Evolutionary conservation across 2,797 vertebrate genomes (phyloP).

Genomic region (Catamblyrhynchus diadema): DNA sequence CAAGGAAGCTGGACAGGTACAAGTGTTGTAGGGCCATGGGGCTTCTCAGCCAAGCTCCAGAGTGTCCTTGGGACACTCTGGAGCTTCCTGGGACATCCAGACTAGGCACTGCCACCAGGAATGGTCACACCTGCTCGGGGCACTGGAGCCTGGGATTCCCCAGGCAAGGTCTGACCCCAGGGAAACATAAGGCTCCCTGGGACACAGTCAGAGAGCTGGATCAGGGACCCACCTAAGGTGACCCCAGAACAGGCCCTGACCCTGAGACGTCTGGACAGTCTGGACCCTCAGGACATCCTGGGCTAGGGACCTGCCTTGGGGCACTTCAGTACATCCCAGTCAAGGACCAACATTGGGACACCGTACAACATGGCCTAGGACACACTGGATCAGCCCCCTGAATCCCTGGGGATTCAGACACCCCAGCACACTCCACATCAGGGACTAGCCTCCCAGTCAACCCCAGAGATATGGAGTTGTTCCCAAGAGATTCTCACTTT

Average conservation of each 20-base stretch:
- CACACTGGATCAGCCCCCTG: neutral
- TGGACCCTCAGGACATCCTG: neutral
- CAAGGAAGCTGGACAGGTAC: neutral
- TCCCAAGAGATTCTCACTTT: neutral
- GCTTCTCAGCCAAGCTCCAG: neutral
- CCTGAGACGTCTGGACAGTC: neutral
- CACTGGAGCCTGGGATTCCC: neutral
- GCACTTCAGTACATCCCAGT: neutral
- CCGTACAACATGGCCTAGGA: neutral
- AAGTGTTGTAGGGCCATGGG: neutral
- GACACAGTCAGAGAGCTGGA: neutral
- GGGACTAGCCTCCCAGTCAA: neutral
- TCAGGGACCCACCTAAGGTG: neutral
- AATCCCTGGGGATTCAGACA: neutral
- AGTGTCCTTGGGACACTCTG: neutral
- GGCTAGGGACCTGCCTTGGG: neutral
- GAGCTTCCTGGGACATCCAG: neutral
- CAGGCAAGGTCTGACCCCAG: neutral
- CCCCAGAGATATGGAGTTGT: neutral
- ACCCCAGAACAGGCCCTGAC: neutral
- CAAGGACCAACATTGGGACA: neutral
- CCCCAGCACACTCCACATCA: fast-evolving
- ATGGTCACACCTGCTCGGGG: neutral
- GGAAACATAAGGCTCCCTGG: neutral
- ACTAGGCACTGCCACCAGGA: neutral